A percentile compares a stretch with the other conserved stretches of the same genome.
These are phyloP conservation scores for Parasteatoda tepidariorum DNA, from an alignment of 1,140 invertebrate species.

Conservation along the genomic window DNA sequence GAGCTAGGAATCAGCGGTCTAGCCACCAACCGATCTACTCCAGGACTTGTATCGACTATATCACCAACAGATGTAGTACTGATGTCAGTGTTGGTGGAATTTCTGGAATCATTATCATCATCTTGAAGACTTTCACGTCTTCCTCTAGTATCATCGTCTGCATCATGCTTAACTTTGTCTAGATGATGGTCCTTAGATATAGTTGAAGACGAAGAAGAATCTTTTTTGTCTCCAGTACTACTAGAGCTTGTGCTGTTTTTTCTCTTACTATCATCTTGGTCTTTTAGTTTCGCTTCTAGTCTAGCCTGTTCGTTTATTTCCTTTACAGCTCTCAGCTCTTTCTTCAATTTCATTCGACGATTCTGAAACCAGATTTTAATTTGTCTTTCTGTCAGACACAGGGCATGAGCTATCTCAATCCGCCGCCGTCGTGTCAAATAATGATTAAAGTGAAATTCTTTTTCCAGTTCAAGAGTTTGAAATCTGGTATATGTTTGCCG, in stretches of 20 bases:
- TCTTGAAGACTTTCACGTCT: constrained; percentile 42
- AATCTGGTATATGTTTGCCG: constrained; percentile 97
- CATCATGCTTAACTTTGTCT: constrained; percentile 45
- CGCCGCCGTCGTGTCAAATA: constrained; percentile 94
- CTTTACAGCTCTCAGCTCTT: constrained; percentile 90
- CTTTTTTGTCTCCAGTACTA: constrained; percentile 12
- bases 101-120: constrained; percentile 56
- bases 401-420: constrained; percentile 96
- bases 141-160: constrained; percentile 39
- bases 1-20: constrained; percentile 58
- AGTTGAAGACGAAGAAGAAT: constrained; percentile 26
- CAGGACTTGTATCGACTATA: constrained; percentile 52
- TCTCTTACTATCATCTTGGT: constrained; percentile 75
- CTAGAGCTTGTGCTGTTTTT: constrained; percentile 27
- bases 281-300: constrained; percentile 90
- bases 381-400: constrained; percentile 95
- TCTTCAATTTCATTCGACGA: constrained; percentile 97
- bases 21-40: constrained; percentile 37
- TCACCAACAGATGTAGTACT: constrained; percentile 58
- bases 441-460: constrained; percentile 98
- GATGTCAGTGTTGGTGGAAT: constrained; percentile 60
- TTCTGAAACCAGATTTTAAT: constrained; percentile 99
- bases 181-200: constrained; percentile 28
- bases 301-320: constrained; percentile 95
- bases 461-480: constrained; percentile 93